Evolutionary conservation across 2,888 invertebrate species (phyloP), one percentile per base, ranked within the genome.

Genomic region (Acrobasis suavella): DNA sequence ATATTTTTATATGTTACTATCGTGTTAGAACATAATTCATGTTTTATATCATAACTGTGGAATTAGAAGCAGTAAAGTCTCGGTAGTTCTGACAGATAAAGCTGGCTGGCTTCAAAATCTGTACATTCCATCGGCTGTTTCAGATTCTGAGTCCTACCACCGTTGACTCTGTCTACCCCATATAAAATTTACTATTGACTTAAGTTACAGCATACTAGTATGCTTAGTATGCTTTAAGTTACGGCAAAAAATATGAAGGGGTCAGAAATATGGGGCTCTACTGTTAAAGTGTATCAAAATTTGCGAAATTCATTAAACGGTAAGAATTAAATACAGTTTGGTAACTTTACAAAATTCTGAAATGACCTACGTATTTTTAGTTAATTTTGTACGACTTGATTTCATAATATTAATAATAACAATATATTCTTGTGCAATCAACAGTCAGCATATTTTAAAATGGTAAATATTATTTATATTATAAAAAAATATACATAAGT

Each of bases 1-100:
- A 83, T 89, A 89, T 88, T 89, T 87, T 89, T 89, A 78, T 87
- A 88, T 83, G 76, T 76, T 76, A 76, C 80, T 82, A 70, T 81
- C 80, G 78, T 81, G 77, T 76, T 67, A 65, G 68, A 69, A 64
- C 56, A 62, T 46, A 7, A 54, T 37, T 38, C 38, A 15, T 38
- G 17, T 16, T 54, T 22, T 46, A 46, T 17, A 16, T 6, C 16
- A 52, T 54, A 54, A 37, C n/a, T 54, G 37, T 54, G n/a, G 2
- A 54, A 42, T 12, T 42, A 39, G 42, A 12, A 42, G 42, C 12
- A 42, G 42, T 42, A 42, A 14, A n/a, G n/a, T n/a, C n/a, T 46
- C 46, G 14, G 3, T 46, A 46, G 46, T 46, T n/a, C 46, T 14
- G 42, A 12, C 42, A 14, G 22, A 0, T 32, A 32, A 32, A 5